Base-by-base conservation (phyloP, 2,797 vertebrate genomes). In the Carduelis carduelis region DNA sequence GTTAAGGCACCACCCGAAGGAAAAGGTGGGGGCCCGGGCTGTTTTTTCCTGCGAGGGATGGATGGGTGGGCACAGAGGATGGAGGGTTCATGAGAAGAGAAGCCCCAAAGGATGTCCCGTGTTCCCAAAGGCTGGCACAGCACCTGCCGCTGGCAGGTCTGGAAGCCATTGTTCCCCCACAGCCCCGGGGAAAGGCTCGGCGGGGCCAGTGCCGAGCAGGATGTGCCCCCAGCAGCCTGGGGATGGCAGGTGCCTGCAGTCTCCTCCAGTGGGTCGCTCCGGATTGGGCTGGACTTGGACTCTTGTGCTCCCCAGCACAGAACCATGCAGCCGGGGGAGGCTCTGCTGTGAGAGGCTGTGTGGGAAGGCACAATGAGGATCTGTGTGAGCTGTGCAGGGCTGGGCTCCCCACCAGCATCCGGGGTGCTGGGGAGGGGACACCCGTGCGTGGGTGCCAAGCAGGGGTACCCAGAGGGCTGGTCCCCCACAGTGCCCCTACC, bases 401-500 rank as follows among this genome's bases (percentile, higher is more conserved):
- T 82, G 59, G 65, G 66, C 39, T 46, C 57, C 34, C 35, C 60
- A 16, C 34, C 50, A 1, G 56, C 37, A 24, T n/a, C n/a, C 11
- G 2, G 56, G 26, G 16, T 12, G 16, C 76, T 30, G 50, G 37
- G 46, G 82, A 87, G 34, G 41, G 66, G 26, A 22, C 3, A 4
- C 9, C 32, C 2, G 0, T 2, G 6, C 1, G 11, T n/a, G 80
- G 56, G 53, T 65, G 44, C 47, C 2, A 11, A n/a, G 56, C 47
- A 35, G 63, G 55, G 32, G 32, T 87, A 28, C 70, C 41, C 57
- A 32, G 32, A n/a, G n/a, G 44, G 28, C 57, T 88, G 74, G 15
- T 34, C 22, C 37, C 41, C 28, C 3, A 2, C 8, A 1, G 70
- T 49, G 18, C 28, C 43, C 18, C 37, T 37, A 50, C 64, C 50